Evolutionary conservation across 2,888 invertebrate species (phyloP), one percentile per base, ranked within the genome.

Genomic region (Heteropelma amictum): DNA sequence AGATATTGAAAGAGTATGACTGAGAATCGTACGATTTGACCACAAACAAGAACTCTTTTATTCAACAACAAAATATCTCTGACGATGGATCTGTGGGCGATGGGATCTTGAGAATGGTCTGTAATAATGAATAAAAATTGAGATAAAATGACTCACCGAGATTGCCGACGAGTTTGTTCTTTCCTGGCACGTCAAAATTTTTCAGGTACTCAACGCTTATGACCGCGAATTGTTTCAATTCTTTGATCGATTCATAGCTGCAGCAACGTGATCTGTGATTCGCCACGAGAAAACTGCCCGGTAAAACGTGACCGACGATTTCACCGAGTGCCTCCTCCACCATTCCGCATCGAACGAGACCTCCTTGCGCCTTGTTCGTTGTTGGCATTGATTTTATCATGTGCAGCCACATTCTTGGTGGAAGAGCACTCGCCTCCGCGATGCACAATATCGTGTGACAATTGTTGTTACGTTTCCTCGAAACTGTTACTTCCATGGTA

Each of bases 401-500:
- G 53, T 89, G 89, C 17, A 90, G 82, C 90, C 90, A 90, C 80
- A 90, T 89, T 30, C 89, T 85, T 33, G 90, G 89, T 28, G 90
- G 90, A 76, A 89, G 83, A 5, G 85, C 83, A 75, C 84, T 87
- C 40, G 92, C 92, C 86, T 94, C 94, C 17, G 93, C 93, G 4
- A 94, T 89, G 89, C 94, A 94, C 17, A 94, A 86, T 81, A 94
- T 92, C 68, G 92, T 90, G 69, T 92, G 92, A 63, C 92, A 91
- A 82, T 90, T 90, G 78, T 90, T 90, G 72, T 88, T 89, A 71
- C 92, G 91, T 71, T 92, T 92, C 0, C 91, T 89, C 26, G 85
- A 83, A 63, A 85, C 86, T 47, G 84, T 85, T 14, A 88, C 90
- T 7, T 92, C 92, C 64, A 91, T 91, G 0, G 90, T 90, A 4